A percentile compares a stretch with the other conserved stretches of the same genome.
phyloP scores from a whole-genome alignment of 2,113 vertebrate genomes.

The Astatotilapia flaviijosephi region DNA sequence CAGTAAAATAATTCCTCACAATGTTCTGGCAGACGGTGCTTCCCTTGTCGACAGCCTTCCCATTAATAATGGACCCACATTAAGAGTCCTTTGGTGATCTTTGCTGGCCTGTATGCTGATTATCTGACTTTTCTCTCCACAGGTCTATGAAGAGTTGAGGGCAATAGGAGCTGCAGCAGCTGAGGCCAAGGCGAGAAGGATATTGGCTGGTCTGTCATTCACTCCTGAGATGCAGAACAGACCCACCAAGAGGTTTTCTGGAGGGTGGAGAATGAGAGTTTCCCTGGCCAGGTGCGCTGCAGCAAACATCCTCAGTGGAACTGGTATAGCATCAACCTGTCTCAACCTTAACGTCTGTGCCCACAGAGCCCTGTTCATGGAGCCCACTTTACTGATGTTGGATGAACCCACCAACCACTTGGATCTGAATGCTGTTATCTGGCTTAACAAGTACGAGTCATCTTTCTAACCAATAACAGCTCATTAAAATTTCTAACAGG shows the following conservation, averaged over 20 bases:
- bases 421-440: slow-evolving; percentile 93
- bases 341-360: neutral
- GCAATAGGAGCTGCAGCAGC: slow-evolving; percentile 83
- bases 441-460: slow-evolving; percentile 86
- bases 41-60: neutral
- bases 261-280: slow-evolving; percentile 93
- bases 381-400: slow-evolving; percentile 88
- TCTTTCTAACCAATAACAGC: neutral
- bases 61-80: neutral
- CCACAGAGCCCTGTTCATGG: slow-evolving; percentile 88
- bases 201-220: slow-evolving; percentile 86
- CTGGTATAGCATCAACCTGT: too few relatives aligned
- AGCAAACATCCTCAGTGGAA: neutral
- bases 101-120: fast-evolving
- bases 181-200: slow-evolving; percentile 85
- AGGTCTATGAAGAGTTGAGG: slow-evolving; percentile 89
- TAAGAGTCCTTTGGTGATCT: neutral
- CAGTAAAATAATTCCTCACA: neutral
- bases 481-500: neutral
- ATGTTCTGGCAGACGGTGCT: neutral
- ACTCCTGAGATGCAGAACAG: slow-evolving; percentile 91
- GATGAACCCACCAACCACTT: slow-evolving; percentile 93
- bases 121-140: neutral
- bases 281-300: slow-evolving; percentile 80
- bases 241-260: slow-evolving; percentile 87